Evolutionary conservation across 2,888 invertebrate genomes (phyloP), one percentile per base, ranked within the genome.

Genomic region (Cerastoderma edule): DNA sequence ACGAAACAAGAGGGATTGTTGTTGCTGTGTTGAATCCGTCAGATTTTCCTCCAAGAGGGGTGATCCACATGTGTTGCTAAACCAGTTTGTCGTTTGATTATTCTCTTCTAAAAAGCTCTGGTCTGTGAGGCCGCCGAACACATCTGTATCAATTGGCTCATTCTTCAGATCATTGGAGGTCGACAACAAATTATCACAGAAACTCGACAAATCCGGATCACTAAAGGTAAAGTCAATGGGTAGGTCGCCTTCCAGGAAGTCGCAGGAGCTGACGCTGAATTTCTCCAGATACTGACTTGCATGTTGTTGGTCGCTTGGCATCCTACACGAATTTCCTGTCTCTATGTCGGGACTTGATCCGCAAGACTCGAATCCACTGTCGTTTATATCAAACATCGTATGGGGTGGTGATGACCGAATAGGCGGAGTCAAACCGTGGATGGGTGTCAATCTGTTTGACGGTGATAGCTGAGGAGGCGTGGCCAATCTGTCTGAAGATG

Each of bases 291-390:
- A 53, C 10, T 53, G 2, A 8, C n/a, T 39, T 6, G n/a, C 33
- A 22, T 22, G 35, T 35, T 60, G 60, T n/a, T n/a, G n/a, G n/a
- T n/a, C n/a, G 1, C 24, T n/a, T 22, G 24, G 13, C 60, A 69
- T 24, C 27, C 60, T 27, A 27, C 63, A 69, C 22, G 60, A 22
- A n/a, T 16, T 39, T 5, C 46, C 32, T 33, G 19, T 24, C 5
- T 65, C 48, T 3, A 27, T 13, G 46, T 71, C 71, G 8, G 83
- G 76, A 13, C 79, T 83, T 1, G 77, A 77, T 27, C 75, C 79
- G 3, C 71, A 71, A 3, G 81, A 80, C 50, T 78, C 84, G 48
- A 75, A 75, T 28, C 83, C 84, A 71, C 84, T 84, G 68, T 84
- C 84, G 27, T 44, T 65, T 19, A 19, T 32, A 19, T 56, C 56